Evolutionary conservation across 2,888 invertebrate species (phyloP).

Genomic region (Brenthis ino): DNA sequence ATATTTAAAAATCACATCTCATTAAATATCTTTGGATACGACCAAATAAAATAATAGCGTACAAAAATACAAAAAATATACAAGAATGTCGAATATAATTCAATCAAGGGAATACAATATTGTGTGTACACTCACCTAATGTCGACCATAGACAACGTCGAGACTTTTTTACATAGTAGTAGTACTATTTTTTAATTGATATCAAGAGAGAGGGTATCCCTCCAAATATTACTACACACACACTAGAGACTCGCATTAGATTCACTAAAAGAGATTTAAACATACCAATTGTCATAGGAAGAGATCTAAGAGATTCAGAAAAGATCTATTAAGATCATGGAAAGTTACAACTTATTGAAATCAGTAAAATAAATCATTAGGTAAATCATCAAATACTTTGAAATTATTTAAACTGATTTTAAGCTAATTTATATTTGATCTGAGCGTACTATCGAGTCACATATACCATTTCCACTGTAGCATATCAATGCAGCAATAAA

Average conservation of each 20-base stretch:
- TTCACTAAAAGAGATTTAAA: conserved; percentile 21
- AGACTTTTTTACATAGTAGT: too few relatives aligned
- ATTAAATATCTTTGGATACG: conserved; percentile 81
- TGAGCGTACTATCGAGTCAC: too few relatives aligned
- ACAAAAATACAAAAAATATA: conserved; percentile 80
- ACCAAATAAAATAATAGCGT: conserved; percentile 79
- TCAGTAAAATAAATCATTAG: too few relatives aligned
- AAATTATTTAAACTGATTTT: not conserved
- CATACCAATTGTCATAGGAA: conserved; percentile 7
- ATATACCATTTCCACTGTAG: too few relatives aligned
- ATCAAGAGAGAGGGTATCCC: conserved; percentile 26
- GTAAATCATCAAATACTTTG: not conserved
- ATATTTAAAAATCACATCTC: conserved; percentile 77
- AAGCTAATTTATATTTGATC: not conserved
- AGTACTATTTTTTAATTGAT: conserved; percentile 22
- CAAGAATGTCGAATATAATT: conserved; percentile 46
- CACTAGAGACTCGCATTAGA: conserved; percentile 29
- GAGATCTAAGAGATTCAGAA: not conserved
- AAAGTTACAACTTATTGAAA: not conserved
- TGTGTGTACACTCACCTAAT: conserved; percentile 15
- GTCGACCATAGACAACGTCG: too few relatives aligned
- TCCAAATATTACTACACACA: conserved; percentile 20
- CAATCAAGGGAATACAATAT: conserved; percentile 20
- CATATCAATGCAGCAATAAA: too few relatives aligned
- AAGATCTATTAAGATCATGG: not conserved